Conservation (phyloP, 2,797 vertebrate species). For the Rousettus madagascariensis region DNA sequence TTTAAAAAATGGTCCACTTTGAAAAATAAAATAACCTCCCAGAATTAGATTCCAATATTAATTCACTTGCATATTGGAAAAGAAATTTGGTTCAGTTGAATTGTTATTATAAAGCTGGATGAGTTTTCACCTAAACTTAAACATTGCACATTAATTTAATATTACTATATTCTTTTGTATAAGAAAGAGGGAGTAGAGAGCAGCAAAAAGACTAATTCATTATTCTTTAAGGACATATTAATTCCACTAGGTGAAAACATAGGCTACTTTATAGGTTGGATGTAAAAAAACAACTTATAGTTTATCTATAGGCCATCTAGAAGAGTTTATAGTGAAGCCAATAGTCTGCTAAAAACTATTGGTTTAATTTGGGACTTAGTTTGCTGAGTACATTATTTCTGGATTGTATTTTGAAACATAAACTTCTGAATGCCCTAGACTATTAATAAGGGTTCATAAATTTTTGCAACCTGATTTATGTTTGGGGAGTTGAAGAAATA, state of each 20-base stretch:
- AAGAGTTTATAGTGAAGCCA: not conserved
- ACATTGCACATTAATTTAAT: slow-evolving; percentile 54
- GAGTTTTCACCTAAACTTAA: slow-evolving; percentile 58
- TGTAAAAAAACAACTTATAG: not conserved
- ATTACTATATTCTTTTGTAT: slow-evolving; percentile 64
- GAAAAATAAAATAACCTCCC: not conserved
- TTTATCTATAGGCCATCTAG: not conserved
- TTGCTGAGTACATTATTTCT: slow-evolving; percentile 41
- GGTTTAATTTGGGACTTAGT: slow-evolving; percentile 13
- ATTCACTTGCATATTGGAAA: slow-evolving; percentile 69
- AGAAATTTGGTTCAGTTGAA: slow-evolving; percentile 72
- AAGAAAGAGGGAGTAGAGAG: slow-evolving; percentile 41
- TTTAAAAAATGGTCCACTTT: slow-evolving; percentile 1
- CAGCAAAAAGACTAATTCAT: slow-evolving; percentile 38
- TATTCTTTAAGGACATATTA: slow-evolving; percentile 33
- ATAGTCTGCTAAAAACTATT: not conserved
- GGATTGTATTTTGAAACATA: not conserved
- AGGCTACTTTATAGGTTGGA: not conserved
- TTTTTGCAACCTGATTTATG: not conserved
- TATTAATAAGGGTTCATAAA: not conserved
- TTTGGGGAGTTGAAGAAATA: not conserved
- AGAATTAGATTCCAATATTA: slow-evolving; percentile 66
- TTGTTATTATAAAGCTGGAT: slow-evolving; percentile 74
- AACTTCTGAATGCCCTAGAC: not conserved
- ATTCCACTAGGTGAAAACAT: not conserved